A percentile compares a stretch with the other conserved stretches of the same genome.
phyloP scores from a whole-genome alignment of 2,113 vertebrate genomes.

The Cynoglossus semilaevis region DNA sequence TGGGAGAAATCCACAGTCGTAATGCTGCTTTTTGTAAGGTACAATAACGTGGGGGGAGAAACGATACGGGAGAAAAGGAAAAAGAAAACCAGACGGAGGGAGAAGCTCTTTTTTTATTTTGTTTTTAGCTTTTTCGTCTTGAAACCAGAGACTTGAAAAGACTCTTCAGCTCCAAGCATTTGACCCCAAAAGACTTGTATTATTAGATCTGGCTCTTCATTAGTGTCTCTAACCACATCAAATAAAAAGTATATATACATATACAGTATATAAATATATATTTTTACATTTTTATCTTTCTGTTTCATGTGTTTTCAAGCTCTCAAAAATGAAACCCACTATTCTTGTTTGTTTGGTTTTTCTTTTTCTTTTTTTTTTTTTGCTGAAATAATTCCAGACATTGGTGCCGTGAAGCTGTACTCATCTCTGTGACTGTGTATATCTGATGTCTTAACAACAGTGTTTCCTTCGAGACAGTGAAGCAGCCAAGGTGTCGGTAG shows the following conservation, averaged over 20 bases:
- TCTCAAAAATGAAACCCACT: constrained; percentile 29
- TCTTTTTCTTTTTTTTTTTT: constrained; percentile 3
- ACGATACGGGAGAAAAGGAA: constrained; percentile 11
- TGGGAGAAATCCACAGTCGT: constrained; percentile 43
- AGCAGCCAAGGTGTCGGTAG: constrained; percentile 35
- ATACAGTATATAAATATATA: neutral
- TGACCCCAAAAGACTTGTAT: constrained; percentile 25
- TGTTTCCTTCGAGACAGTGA: constrained; percentile 54
- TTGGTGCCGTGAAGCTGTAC: constrained; percentile 46
- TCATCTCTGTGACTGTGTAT: constrained; percentile 44
- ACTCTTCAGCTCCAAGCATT: constrained; percentile 36
- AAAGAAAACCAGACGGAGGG: neutral
- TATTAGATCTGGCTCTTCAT: constrained; percentile 17
- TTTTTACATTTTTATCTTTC: constrained; percentile 21
- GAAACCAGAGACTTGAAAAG: constrained; percentile 33
- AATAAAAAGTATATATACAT: constrained; percentile 11
- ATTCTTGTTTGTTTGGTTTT: neutral
- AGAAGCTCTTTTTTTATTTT: constrained; percentile 24
- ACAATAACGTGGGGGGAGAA: constrained; percentile 24
- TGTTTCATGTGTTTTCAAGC: constrained; percentile 16
- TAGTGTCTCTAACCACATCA: constrained; percentile 13
- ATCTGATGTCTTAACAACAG: constrained; percentile 64
- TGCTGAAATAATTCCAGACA: constrained; percentile 57
- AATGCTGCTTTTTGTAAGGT: constrained; percentile 46
- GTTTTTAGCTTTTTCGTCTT: constrained; percentile 36